Base-by-base conservation (phyloP, 2,888 invertebrate genomes). In the Endotricha flammealis region DNA sequence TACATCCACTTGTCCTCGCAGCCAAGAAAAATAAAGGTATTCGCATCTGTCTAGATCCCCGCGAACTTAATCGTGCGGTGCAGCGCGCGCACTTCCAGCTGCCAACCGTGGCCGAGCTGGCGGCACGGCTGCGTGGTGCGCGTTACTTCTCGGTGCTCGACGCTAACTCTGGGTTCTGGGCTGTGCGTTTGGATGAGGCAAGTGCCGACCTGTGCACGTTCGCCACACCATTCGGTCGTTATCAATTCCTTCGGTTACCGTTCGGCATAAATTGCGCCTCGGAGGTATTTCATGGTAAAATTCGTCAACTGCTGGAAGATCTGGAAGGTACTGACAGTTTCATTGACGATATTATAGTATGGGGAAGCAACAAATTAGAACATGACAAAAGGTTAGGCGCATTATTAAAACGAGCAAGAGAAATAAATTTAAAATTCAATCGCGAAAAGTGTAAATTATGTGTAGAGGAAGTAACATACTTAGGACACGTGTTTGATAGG, bases 1-100 rank as follows among this genome's bases (percentile, higher is more conserved):
- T 25, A 4, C 9, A 11, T 10, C 9, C 24, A 2, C 9, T 25
- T 4, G 24, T 25, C 4, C 9, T 25, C 3, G 24, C 24, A 3
- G 24, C 24, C 3, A 25, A 25, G 24, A 25, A 25, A 25, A 25
- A 25, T 10, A 11, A 11, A 4, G 24, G 11, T 25, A 25, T 25
- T 11, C 9, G 24, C 2, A 11, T 25, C 3, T 25, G 24, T 9
- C 11, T 25, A 6, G 24, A 25, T 25, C 24, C 24, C 1, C 24
- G 24, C 9, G 24, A 10, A 4, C 24, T 25, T 2, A 25, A 25
- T 6, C 4, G 9, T 11, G 24, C 24, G 10, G 36, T 40, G 25
- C 36, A 11, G 25, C 39, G 40, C 31, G 32, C 35, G 20, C 42
- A 42, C 28, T 42, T 32, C 30, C 38, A 17, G 27, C 32, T 39